Conservation (phyloP, 2,113 vertebrate genomes). For the Hemiprocne comata region DNA sequence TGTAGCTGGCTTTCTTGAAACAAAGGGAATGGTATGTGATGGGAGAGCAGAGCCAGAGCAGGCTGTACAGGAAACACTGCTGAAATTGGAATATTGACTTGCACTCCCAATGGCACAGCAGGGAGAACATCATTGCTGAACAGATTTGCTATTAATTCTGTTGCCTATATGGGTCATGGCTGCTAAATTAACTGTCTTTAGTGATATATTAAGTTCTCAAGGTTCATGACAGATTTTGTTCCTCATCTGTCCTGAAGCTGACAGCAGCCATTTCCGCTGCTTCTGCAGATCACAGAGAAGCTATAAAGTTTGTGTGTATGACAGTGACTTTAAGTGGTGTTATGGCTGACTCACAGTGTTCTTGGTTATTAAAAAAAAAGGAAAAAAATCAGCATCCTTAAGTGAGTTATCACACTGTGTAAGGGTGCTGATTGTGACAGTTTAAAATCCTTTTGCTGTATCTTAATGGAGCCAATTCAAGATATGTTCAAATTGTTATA, state of each 20-base stretch:
- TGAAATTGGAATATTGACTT: conserved; percentile 4
- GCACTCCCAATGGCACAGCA: neutral
- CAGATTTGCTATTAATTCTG: conserved; percentile 66
- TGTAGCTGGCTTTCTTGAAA: neutral
- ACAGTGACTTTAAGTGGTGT: conserved; percentile 13
- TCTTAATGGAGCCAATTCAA: neutral
- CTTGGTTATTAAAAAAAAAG: neutral
- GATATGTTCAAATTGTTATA: neutral
- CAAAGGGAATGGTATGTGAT: neutral
- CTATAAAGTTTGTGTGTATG: neutral
- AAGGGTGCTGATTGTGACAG: neutral
- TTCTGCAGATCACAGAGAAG: conserved; percentile 33
- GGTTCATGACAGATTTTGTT: conserved; percentile 68
- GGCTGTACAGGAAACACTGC: neutral
- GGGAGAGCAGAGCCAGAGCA: neutral
- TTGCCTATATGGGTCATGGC: conserved; percentile 61
- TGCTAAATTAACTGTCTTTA: conserved; percentile 78
- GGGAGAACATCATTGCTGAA: neutral
- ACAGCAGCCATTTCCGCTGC: conserved; percentile 40
- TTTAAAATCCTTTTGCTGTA: neutral
- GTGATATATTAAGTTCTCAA: conserved; percentile 77
- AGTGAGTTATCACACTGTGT: neutral
- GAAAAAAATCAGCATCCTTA: neutral
- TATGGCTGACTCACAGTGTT: neutral
- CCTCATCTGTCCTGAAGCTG: conserved; percentile 56